A percentile compares a stretch with the other conserved stretches of the same genome.
phyloP scores from a whole-genome alignment of 2,113 vertebrate species.

The Camelus dromedarius region DNA sequence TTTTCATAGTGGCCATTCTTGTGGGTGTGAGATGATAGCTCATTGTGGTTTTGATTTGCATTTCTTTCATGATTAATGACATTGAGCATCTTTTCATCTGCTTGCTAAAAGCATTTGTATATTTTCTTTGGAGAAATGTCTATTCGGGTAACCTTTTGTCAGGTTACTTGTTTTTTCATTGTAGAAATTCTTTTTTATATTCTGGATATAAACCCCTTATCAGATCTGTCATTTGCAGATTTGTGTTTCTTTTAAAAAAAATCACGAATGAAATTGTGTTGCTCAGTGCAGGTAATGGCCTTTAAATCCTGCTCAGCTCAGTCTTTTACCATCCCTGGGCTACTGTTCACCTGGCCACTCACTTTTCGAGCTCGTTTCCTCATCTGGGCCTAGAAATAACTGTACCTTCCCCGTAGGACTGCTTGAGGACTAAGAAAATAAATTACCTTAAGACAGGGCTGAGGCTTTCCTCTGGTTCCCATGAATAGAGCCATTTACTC shows the following conservation, averaged over 20 bases:
- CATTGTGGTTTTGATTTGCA: background rate
- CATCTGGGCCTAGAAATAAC: background rate
- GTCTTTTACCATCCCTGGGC: background rate
- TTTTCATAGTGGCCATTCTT: background rate
- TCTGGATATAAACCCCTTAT: background rate
- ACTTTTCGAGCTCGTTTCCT: background rate
- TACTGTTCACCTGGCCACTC: background rate
- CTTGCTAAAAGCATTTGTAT: background rate
- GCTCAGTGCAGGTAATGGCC: background rate
- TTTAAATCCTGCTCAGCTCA: background rate
- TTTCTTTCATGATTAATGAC: background rate
- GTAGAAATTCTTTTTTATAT: background rate
- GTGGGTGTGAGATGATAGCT: background rate
- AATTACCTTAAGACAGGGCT: background rate
- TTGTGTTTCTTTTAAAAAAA: background rate
- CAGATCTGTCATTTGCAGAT: background rate
- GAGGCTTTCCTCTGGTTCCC: background rate
- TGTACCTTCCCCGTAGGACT: background rate
- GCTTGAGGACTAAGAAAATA: background rate
- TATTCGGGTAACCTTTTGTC: background rate
- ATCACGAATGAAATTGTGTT: background rate
- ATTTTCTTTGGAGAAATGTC: background rate
- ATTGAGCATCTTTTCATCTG: background rate
- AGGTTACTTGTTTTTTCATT: background rate
- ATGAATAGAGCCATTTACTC: background rate